These are phyloP conservation scores for Conistra vaccinii DNA, from an alignment of 2,888 invertebrate genomes.

Conservation along the genomic window DNA sequence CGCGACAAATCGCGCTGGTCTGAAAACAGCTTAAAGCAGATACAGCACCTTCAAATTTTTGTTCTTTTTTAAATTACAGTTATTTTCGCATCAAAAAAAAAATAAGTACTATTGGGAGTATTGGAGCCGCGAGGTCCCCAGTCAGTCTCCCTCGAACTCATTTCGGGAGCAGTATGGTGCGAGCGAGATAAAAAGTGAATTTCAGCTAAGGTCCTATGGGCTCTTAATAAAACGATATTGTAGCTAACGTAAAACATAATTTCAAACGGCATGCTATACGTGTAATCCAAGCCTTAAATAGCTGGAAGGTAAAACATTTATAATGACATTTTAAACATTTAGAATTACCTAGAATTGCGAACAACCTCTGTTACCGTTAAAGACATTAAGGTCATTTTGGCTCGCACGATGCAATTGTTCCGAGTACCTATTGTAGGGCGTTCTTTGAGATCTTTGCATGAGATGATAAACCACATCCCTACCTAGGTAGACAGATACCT, in stretches of 20 bases:
- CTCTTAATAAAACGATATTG: not conserved
- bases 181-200: too few relatives aligned
- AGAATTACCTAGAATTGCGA: slow-evolving; percentile 45
- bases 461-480: slow-evolving; percentile 31
- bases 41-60: too few relatives aligned
- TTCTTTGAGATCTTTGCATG: slow-evolving; percentile 7
- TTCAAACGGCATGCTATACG: not conserved
- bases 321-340: slow-evolving; percentile 52
- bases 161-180: too few relatives aligned
- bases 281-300: slow-evolving; percentile 36
- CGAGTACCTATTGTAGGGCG: slow-evolving; percentile 20
- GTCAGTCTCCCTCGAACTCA: too few relatives aligned
- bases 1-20: too few relatives aligned
- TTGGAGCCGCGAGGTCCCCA: too few relatives aligned
- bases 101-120: too few relatives aligned
- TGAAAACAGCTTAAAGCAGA: too few relatives aligned
- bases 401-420: slow-evolving; percentile 60
- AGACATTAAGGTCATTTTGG: slow-evolving; percentile 62
- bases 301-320: slow-evolving; percentile 25
- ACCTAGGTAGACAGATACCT: slow-evolving; percentile 25
- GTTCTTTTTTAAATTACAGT: too few relatives aligned
- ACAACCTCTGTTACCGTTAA: slow-evolving; percentile 41
- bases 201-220: too few relatives aligned
- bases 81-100: too few relatives aligned
- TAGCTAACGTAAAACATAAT: slow-evolving; percentile 10